A percentile compares a stretch with the other conserved stretches of the same genome.
Evolutionary conservation across 2,888 invertebrate genomes (phyloP).

Genomic region (Eustalomyia histrio): DNA sequence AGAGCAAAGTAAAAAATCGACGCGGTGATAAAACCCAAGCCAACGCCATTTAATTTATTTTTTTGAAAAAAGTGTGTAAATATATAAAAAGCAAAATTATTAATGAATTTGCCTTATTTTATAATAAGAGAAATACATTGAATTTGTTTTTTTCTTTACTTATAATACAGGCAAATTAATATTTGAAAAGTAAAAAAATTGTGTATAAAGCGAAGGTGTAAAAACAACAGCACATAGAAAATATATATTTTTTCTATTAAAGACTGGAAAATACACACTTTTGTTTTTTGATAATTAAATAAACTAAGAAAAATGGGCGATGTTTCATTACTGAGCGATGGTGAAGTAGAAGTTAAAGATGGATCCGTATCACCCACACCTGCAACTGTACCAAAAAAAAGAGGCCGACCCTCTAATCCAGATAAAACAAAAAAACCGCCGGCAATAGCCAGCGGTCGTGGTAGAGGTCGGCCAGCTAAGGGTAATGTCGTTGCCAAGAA

Average conservation of each 20-base stretch:
- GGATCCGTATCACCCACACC: constrained; percentile 48
- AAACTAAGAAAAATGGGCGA: constrained; percentile 6
- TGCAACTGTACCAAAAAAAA: constrained; percentile 71
- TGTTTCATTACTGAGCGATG: constrained; percentile 53
- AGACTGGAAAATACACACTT: not conserved
- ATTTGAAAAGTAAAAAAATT: constrained; percentile 40
- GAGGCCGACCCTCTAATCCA: constrained; percentile 71
- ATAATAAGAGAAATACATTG: not conserved
- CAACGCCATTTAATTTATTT: constrained; percentile 25
- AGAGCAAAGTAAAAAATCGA: constrained; percentile 13
- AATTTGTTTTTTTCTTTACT: constrained; percentile 11
- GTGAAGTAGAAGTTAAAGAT: constrained; percentile 33
- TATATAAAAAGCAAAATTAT: constrained; percentile 12
- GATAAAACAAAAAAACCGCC: constrained; percentile 61
- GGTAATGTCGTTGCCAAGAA: constrained; percentile 33
- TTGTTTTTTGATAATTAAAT: constrained; percentile 1
- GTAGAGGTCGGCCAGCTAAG: constrained; percentile 70
- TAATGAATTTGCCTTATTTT: not conserved
- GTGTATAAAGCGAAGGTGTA: constrained; percentile 59
- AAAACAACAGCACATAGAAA: constrained; percentile 51
- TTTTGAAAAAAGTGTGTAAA: constrained; percentile 26
- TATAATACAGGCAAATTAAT: constrained; percentile 31
- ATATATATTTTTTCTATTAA: constrained; percentile 3
- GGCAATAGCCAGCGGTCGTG: constrained; percentile 55
- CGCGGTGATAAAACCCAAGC: constrained; percentile 22